Percentiles rank a stretch among this genome's conserved stretches.
Conservation (phyloP, 2,113 vertebrate genomes). For the Pterocles orientalis region DNA sequence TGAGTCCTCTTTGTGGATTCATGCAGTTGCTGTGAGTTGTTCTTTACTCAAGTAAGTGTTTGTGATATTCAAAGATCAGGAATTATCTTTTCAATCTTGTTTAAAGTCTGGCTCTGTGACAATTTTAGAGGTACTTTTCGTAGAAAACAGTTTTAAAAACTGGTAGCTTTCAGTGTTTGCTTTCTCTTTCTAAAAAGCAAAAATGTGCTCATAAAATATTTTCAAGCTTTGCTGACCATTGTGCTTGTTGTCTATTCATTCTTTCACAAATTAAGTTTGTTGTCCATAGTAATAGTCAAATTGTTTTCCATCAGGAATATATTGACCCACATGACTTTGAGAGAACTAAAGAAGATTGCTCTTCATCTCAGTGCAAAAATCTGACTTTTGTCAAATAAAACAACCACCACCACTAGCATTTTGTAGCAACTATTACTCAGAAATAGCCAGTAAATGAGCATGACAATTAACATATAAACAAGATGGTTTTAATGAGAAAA, state of each 20-base stretch:
- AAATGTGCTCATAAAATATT: not conserved
- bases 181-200: not conserved
- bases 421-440: not conserved
- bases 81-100: slow-evolving; percentile 9
- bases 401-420: not conserved
- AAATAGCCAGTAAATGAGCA: not conserved
- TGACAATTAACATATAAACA: not conserved
- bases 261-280: not conserved
- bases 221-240: not conserved
- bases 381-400: not conserved
- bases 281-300: not conserved
- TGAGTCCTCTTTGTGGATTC: not conserved
- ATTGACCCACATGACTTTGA: not conserved
- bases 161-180: not conserved
- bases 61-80: slow-evolving; percentile 25
- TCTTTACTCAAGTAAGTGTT: not conserved
- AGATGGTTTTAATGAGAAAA: not conserved
- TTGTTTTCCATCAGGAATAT: not conserved
- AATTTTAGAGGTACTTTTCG: not conserved
- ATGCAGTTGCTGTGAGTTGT: not conserved
- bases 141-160: not conserved
- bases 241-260: not conserved
- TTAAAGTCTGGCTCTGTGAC: not conserved
- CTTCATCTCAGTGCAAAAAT: not conserved
- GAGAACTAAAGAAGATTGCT: not conserved